Base-by-base conservation (phyloP, 2,113 vertebrate genomes). In the Hydrochoerus hydrochaeris region DNA sequence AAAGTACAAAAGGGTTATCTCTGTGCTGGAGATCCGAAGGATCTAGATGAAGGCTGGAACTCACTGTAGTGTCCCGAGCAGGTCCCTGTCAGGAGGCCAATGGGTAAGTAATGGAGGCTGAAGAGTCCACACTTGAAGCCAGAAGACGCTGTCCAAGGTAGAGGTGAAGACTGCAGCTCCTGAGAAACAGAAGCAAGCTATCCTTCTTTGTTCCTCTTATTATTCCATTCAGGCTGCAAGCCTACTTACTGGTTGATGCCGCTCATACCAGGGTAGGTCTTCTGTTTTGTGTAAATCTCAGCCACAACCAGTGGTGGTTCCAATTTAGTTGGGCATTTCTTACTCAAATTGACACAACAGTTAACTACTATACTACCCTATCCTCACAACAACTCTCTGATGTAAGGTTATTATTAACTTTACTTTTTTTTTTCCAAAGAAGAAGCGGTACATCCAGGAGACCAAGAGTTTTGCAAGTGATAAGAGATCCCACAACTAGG, bases 351-450 rank as follows among this genome's bases (percentile, higher is more conserved):
- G 44, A 30, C 26, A 30, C 75, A 78, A 32, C 44, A 49, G 44
- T 16, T 78, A 14, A 26, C 41, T 49, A 46, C 32, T 3, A 30
- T 28, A 7, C 32, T 30, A 30, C 28, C 41, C 30, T 49, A 69
- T 73, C 35, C 46, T 89, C 26, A 78, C 30, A 35, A 7, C 16
- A 94, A 12, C 28, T 49, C 28, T 84, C 44, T n/a, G 80, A 57
- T 1, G 28, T 20, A 62, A 62, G 52, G 13, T 49, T 77, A 22
- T 57, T 87, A 83, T 57, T 78, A 92, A 86, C 54, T n/a, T 88
- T 54, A 41, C 35, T 90, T 95, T 91, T 88, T 95, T 91, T 88
- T 60, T 80, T 32, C 30, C 9, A 58, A 77, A 62, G 65, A 85
- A n/a, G 28, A 88, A 84, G 58, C 24, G 46, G 9, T 17, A 38